Evolutionary conservation across 2,888 invertebrate species (phyloP).

Genomic region (Cremastinae sp.): DNA sequence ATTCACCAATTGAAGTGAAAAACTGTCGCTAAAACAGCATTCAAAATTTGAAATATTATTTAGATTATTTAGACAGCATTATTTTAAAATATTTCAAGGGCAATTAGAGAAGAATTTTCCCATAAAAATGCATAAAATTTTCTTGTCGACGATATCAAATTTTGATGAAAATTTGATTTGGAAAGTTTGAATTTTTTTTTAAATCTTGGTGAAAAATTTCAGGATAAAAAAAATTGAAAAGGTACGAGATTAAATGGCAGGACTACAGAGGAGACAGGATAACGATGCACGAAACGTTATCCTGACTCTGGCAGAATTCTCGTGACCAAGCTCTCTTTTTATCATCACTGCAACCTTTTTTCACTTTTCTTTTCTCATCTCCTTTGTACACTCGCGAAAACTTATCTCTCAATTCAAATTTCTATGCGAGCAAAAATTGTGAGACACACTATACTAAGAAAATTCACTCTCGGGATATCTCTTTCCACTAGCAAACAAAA

Average conservation of each 20-base stretch:
- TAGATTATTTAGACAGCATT: too few relatives aligned
- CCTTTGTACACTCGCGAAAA: slow-evolving; percentile 6
- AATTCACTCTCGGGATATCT: too few relatives aligned
- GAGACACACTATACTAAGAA: too few relatives aligned
- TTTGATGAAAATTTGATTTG: not conserved
- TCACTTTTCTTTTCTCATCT: slow-evolving; percentile 10
- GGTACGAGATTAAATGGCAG: not conserved
- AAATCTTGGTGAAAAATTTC: too few relatives aligned
- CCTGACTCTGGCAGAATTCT: slow-evolving; percentile 28
- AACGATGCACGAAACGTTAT: slow-evolving; percentile 41
- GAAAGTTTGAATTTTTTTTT: too few relatives aligned
- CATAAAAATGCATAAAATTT: too few relatives aligned
- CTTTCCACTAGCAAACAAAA: too few relatives aligned
- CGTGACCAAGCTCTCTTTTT: slow-evolving; percentile 44
- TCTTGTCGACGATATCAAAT: not conserved
- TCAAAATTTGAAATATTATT: too few relatives aligned
- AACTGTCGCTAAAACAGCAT: too few relatives aligned
- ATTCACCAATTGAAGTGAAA: too few relatives aligned
- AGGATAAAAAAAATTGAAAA: not conserved
- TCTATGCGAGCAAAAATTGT: not conserved
- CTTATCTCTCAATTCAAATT: slow-evolving; percentile 5
- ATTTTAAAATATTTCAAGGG: too few relatives aligned
- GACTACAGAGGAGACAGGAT: not conserved
- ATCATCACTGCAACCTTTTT: slow-evolving; percentile 20
- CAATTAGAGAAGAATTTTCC: not conserved